Evolutionary conservation across 2,888 invertebrate genomes (phyloP), one percentile per base, ranked within the genome.

Genomic region (Drosophila silvestris): DNA sequence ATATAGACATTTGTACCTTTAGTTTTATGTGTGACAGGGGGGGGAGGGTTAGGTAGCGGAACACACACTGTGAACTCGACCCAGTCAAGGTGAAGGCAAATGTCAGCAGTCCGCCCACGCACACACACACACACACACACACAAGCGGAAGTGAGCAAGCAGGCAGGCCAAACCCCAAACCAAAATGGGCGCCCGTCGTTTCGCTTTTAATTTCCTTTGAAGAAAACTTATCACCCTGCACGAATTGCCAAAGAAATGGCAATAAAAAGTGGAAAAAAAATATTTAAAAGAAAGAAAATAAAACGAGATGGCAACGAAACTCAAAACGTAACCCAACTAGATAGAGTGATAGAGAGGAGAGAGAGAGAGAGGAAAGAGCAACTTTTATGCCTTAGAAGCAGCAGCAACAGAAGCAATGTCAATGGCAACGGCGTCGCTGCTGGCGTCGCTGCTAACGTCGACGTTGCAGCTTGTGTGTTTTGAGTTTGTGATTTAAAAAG

Each of bases 201-300:
- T 83, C 81, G 83, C 81, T 82, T 82, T 82, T 82, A 83, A 82
- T 82, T 82, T 82, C 82, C 82, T 82, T 83, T 81, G 81, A 82
- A 82, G 82, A 74, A 83, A 83, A 82, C 84, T 83, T 83, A 82
- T 82, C 82, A 77, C 82, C 81, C 83, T 60, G 78, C 77, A 78
- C 74, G 68, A 80, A 77, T 77, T 81, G 75, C 79, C 82, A 78
- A 80, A 78, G 79, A 82, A 81, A 74, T 76, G 59, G 80, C 83
- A 81, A 83, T 80, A 80, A 80, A 72, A 70, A 69, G 50, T 50
- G 47, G 3, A 30, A 30, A 47, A 53, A 57, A 51, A 6, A 47
- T 26, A 22, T 47, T 22, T 22, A 47, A 44, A 32, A 10, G 51
- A 39, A 35, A 22, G 30, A 50, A 47, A 77, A 68, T 59, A 68